Evolutionary conservation across 2,113 vertebrate genomes (phyloP), one percentile per base, ranked within the genome.

Genomic region (Atractosteus spatula): DNA sequence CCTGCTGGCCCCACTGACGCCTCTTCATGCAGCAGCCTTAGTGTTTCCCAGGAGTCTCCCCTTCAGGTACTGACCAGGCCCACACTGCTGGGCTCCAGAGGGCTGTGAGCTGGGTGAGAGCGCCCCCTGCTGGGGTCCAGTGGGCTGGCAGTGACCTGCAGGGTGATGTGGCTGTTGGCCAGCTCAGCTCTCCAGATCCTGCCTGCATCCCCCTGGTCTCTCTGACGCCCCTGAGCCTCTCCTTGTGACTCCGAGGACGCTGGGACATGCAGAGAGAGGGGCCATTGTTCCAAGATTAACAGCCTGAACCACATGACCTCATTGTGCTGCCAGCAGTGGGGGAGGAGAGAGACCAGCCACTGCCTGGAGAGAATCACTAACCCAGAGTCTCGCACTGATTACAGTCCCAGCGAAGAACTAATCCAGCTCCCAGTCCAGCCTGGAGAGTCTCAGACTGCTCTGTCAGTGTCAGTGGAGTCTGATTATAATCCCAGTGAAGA

Each of bases 231-330:
- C 29, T 29, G 29, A 29, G 29, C 29, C 29, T 29, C 29, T 29
- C 29, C 29, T 29, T 29, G 29, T 29, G 29, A 29, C 29, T 29
- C 29, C 29, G 29, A 29, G 29, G 29, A 29, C 29, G 29, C 29
- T 29, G 57, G 77, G 47, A 74, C 72, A 74, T 71, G 81, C 76
- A 89, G 87, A 91, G 88, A 92, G 89, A 81, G 81, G 80, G 82
- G 80, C 79, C 87, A 91, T 93, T 92, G 91, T 92, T 93, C 85
- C 81, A 88, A 91, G 91, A 92, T 93, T 93, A 92, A 91, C 90
- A 92, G 89, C 90, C 29, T 29, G 29, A 29, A 91, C 88, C 90
- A 91, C 91, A 92, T 93, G 91, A 92, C 89, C 89, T 87, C 87
- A 93, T 93, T 93, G 91, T 93, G 83, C 87, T 88, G 85, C 84